phyloP scores from a whole-genome alignment of 1,140 invertebrate genomes.

The Drosophila pachea region DNA sequence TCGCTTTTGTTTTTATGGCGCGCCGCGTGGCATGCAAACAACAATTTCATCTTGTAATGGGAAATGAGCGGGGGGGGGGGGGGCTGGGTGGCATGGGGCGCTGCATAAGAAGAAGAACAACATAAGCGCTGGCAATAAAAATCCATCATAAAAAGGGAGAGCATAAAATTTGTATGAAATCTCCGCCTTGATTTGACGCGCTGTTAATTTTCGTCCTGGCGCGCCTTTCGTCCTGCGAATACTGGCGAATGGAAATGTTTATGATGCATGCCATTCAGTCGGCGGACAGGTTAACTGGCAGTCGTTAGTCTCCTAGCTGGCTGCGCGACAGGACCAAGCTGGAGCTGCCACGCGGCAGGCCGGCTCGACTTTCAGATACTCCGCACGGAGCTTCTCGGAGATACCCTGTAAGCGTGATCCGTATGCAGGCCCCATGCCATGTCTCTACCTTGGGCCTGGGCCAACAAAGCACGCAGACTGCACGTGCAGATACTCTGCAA shows the following conservation, averaged over 20 bases:
- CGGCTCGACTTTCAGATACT: not conserved
- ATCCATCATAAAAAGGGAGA: slow-evolving; percentile 60
- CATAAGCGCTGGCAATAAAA: slow-evolving; percentile 67
- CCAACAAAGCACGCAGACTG: too few relatives aligned
- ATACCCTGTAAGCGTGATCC: slow-evolving; percentile 4
- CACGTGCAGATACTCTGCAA: too few relatives aligned
- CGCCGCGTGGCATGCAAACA: slow-evolving; percentile 60
- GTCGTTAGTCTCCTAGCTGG: slow-evolving; percentile 34
- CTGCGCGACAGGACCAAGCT: slow-evolving; percentile 7
- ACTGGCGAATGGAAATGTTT: slow-evolving; percentile 44
- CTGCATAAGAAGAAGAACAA: slow-evolving; percentile 35
- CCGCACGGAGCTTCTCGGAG: not conserved
- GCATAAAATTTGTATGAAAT: slow-evolving; percentile 63
- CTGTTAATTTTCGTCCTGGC: slow-evolving; percentile 62
- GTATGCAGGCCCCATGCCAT: too few relatives aligned
- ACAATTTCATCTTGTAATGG: slow-evolving; percentile 55
- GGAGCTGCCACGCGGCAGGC: slow-evolving; percentile 3
- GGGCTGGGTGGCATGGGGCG: not conserved
- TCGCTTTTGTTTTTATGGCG: slow-evolving; percentile 48
- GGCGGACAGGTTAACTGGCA: slow-evolving; percentile 46
- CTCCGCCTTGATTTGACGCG: slow-evolving; percentile 67
- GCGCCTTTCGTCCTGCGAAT: slow-evolving; percentile 8
- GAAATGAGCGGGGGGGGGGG: not conserved
- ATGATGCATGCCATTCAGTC: slow-evolving; percentile 41
- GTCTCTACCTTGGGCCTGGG: too few relatives aligned